Conservation (phyloP, 1,140 invertebrate species). For the Drosophila sp. region DNA sequence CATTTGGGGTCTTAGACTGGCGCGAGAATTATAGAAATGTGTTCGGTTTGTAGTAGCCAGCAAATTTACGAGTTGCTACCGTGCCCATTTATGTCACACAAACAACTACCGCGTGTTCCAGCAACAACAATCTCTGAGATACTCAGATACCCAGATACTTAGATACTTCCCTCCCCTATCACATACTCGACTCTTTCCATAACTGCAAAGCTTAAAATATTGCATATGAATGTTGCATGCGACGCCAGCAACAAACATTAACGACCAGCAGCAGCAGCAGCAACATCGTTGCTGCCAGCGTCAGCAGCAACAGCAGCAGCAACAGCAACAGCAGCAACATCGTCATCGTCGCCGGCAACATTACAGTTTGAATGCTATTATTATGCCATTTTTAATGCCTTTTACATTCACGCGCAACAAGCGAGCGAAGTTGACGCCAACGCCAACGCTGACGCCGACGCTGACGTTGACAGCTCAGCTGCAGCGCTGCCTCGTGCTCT, state of each 20-base stretch:
- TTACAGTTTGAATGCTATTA: conserved; percentile 72
- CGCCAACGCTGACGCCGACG: conserved; percentile 12
- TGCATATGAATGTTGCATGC: conserved; percentile 75
- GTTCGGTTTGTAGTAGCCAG: conserved; percentile 40
- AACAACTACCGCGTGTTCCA: conserved; percentile 28
- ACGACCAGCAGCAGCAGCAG: conserved; percentile 41
- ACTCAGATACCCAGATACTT: too few species aligned
- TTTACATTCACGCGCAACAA: conserved; percentile 58
- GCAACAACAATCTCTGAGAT: conserved; percentile 14
- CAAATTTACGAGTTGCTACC: conserved; percentile 63
- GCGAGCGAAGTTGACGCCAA: conserved; percentile 24
- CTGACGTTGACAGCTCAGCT: conserved; percentile 10
- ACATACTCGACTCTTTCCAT: not conserved
- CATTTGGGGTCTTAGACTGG: conserved; percentile 52
- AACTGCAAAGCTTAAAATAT: conserved; percentile 64
- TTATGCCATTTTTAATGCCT: conserved; percentile 71
- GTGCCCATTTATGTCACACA: conserved; percentile 55
- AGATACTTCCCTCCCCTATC: conserved; percentile 11
- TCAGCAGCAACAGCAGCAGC: conserved; percentile 11
- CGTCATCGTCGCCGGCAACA: conserved; percentile 46
- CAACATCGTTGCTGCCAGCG: conserved; percentile 19
- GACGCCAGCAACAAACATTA: conserved; percentile 47
- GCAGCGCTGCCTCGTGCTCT: conserved; percentile 32
- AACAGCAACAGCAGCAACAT: conserved; percentile 23
- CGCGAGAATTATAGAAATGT: conserved; percentile 42